Percentiles rank a stretch among this genome's conserved stretches.
Evolutionary conservation across 2,113 vertebrate genomes (phyloP).

Genomic region (Channa maculata): DNA sequence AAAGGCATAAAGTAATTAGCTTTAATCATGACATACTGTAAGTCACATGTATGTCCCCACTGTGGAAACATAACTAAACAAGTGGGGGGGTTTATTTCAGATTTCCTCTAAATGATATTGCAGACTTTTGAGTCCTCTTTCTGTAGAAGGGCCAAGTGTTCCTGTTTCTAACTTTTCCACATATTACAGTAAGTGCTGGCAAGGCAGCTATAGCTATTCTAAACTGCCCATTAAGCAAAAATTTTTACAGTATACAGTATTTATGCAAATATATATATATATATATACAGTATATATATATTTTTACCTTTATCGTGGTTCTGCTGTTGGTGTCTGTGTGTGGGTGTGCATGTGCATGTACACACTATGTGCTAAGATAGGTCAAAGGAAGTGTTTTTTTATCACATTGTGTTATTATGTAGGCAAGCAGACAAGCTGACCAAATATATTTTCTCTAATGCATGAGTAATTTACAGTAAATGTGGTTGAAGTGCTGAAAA

Average conservation of each 20-base stretch:
- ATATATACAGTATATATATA: too few species aligned
- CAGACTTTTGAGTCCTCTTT: not conserved
- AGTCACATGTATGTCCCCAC: constrained; percentile 10
- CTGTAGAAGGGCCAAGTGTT: not conserved
- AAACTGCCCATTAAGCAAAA: not conserved
- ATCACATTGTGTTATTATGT: constrained; percentile 38
- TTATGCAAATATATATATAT: too few species aligned
- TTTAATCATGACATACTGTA: not conserved
- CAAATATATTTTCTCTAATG: not conserved
- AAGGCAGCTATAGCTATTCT: not conserved
- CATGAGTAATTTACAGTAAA: constrained; percentile 15
- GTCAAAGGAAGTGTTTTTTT: constrained; percentile 50
- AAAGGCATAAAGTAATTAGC: constrained; percentile 27
- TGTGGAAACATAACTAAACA: constrained; percentile 15
- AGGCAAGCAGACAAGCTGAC: constrained; percentile 19
- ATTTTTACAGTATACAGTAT: too few species aligned
- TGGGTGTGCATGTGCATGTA: not conserved
- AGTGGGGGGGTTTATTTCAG: constrained; percentile 34
- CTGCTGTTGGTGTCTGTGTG: not conserved
- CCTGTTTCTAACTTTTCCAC: not conserved
- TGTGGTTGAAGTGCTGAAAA: not conserved
- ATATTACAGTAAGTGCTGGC: not conserved
- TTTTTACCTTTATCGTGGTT: not conserved
- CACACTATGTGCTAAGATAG: not conserved
- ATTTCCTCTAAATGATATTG: not conserved